Base-by-base conservation (phyloP, 2,888 invertebrate species). In the Thymelicus sylvestris region DNA sequence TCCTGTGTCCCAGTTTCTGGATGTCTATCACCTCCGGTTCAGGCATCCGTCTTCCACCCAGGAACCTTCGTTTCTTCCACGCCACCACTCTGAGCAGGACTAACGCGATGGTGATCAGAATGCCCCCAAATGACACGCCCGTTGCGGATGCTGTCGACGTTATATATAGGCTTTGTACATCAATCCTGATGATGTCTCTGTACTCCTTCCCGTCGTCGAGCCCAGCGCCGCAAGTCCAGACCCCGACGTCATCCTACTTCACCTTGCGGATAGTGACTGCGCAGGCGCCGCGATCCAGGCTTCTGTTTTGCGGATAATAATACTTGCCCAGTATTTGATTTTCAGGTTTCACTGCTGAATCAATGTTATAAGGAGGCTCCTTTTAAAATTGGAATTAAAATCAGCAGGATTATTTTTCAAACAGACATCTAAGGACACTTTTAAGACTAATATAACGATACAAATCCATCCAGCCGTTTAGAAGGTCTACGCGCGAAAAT, bases 171-270 rank as follows among this genome's bases (percentile, higher is more conserved):
- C 93, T 92, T 85, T 90, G 86, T 13, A 92, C 90, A 12, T 86
- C 81, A 0, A 94, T 72, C 6, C 72, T 79, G 69, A 94, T 89
- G 7, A 78, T 77, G 69, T 93, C 94, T 7, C 80, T 87, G 61
- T 91, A 83, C 72, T 93, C 94, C 63, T 88, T 81, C 8, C 87
- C 88, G 57, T 92, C 90, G 2, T 89, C 87, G 5, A 92, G 80
- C 0, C 90, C 89, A 0, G 88, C 94, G 0, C 91, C 92, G 74
- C 95, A 95, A 0, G 85, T 91, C 95, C 95, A 95, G 0, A 73
- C 41, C 0, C 95, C 95, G 1, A 85, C 81, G 73, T 94, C 93
- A 12, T 90, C 86, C 48, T 86, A 85, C 66, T 82, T 84, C 15
- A 91, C 86, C 68, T 86, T 86, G 19, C 79, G 79, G 39, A 95